These are phyloP conservation scores for Turritopsis dohrnii DNA, from an alignment of 30 jellyfish, hydroid and myxozoan species.

Conservation along the genomic window DNA sequence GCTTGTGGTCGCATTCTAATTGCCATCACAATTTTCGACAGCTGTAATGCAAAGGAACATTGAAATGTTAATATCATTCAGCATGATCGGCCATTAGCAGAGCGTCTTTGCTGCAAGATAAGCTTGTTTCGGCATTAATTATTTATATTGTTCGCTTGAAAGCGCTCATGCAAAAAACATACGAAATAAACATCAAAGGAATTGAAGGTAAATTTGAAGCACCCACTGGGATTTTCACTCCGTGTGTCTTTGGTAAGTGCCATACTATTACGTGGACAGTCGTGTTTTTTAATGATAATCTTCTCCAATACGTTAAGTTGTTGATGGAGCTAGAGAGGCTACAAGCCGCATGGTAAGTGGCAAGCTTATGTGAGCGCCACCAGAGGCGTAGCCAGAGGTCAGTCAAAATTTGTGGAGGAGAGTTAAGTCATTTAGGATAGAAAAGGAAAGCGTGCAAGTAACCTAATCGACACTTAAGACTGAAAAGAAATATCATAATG, in stretches of 20 bases:
- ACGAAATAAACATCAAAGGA: background rate
- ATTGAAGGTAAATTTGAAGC: background rate
- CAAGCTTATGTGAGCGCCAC: too few species aligned
- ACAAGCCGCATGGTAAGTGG: background rate
- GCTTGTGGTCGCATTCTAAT: background rate
- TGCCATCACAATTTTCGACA: background rate
- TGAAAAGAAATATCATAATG: too few species aligned
- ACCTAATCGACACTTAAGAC: too few species aligned
- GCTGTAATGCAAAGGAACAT: background rate
- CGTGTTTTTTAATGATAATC: background rate
- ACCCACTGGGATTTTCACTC: background rate
- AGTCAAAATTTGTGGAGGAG: too few species aligned
- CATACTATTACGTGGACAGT: background rate
- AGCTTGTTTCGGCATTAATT: background rate
- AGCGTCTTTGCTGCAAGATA: background rate
- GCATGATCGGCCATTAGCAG: background rate
- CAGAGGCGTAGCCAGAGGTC: too few species aligned
- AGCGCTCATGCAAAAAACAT: background rate
- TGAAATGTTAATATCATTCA: background rate
- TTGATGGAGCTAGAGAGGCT: background rate
- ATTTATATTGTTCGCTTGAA: background rate
- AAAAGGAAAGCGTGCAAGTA: too few species aligned
- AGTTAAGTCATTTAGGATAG: too few species aligned
- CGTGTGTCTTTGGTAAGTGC: background rate
- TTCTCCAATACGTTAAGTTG: background rate